Conservation (phyloP, 2,888 invertebrate species). For the Brachypalpus laphriformis region DNA sequence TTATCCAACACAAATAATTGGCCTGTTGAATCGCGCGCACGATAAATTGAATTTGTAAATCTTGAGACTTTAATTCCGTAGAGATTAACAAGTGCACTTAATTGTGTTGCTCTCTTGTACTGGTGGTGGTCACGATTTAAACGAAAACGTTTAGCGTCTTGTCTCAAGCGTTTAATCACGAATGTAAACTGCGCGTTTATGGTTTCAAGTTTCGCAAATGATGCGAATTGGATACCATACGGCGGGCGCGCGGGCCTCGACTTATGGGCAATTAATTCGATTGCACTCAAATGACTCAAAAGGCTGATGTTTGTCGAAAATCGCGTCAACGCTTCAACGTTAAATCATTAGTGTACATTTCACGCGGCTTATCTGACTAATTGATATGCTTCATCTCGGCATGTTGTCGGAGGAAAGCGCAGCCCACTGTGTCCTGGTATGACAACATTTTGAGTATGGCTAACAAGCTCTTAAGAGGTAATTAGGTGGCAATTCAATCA, state of each 20-base stretch:
- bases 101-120: slow-evolving; percentile 15
- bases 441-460: slow-evolving; percentile 16
- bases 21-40: slow-evolving; percentile 22
- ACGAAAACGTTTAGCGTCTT: slow-evolving; percentile 36
- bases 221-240: not conserved
- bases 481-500: slow-evolving; percentile 51
- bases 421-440: slow-evolving; percentile 15
- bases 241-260: not conserved
- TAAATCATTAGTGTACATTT: slow-evolving; percentile 51
- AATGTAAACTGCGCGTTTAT: slow-evolving; percentile 1
- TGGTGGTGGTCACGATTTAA: slow-evolving; percentile 38
- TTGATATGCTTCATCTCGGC: slow-evolving; percentile 56
- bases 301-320: slow-evolving; percentile 39
- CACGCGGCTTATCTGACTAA: slow-evolving; percentile 59
- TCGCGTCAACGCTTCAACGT: slow-evolving; percentile 40
- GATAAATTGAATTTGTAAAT: slow-evolving; percentile 44
- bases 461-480: slow-evolving; percentile 48
- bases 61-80: slow-evolving; percentile 45
- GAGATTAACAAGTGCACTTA: slow-evolving; percentile 50
- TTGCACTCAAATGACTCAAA: slow-evolving; percentile 19
- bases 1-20: slow-evolving; percentile 47
- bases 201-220: slow-evolving; percentile 12
- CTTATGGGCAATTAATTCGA: slow-evolving; percentile 26
- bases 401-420: slow-evolving; percentile 20
- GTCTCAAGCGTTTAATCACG: slow-evolving; percentile 22